phyloP scores from a whole-genome alignment of 2,113 vertebrate genomes.

The Lamprologus tigripictilis region DNA sequence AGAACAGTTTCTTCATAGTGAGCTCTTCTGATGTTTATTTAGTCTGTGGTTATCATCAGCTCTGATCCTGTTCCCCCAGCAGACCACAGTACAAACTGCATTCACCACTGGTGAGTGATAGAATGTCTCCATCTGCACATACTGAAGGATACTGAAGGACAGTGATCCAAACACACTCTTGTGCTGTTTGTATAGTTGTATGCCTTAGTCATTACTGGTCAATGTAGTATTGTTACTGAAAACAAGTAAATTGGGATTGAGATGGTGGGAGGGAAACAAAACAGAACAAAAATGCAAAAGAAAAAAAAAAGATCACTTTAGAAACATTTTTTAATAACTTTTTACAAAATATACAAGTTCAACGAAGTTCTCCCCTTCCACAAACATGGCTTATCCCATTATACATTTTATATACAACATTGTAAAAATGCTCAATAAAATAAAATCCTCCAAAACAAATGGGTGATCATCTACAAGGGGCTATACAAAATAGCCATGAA shows the following conservation, averaged over 20 bases:
- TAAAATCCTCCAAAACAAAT: slow-evolving; percentile 14
- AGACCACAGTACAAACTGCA: not conserved
- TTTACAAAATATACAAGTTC: slow-evolving; percentile 69
- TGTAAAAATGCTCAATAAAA: slow-evolving; percentile 53
- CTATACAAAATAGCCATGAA: slow-evolving; percentile 22
- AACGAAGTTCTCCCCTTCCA: not conserved
- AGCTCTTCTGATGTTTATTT: rapidly evolving
- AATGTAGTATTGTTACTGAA: not conserved
- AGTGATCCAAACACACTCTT: not conserved
- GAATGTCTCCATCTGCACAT: not conserved
- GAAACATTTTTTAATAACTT: slow-evolving; percentile 64
- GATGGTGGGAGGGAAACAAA: not conserved
- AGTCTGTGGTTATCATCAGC: not conserved
- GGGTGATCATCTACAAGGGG: not conserved
- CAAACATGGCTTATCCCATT: slow-evolving; percentile 17
- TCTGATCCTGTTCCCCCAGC: not conserved
- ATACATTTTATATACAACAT: slow-evolving; percentile 35
- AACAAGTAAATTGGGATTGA: not conserved
- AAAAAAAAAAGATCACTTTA: not conserved
- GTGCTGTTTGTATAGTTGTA: not conserved
- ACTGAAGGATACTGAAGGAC: not conserved
- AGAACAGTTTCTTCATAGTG: not conserved
- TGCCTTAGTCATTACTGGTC: not conserved
- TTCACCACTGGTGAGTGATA: rapidly evolving
- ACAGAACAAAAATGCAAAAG: not conserved